phyloP scores from a whole-genome alignment of 1,140 invertebrate species.

The Hylaeus anthracinus region DNA sequence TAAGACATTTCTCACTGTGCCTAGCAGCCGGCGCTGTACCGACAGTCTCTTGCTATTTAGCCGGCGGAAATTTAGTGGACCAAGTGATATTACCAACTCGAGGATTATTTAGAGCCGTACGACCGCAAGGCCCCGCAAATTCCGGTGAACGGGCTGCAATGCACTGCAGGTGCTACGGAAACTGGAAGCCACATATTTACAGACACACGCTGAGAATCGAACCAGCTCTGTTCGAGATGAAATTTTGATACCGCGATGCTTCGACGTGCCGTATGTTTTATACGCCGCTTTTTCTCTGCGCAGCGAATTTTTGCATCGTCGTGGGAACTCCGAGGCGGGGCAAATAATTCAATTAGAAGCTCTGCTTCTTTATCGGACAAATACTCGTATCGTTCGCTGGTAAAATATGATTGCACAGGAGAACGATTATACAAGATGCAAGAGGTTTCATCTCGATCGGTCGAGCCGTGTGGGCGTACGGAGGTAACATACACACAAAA shows the following conservation, averaged over 20 bases:
- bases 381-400: too few relatives aligned
- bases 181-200: constrained; percentile 38
- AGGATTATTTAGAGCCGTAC: constrained; percentile 60
- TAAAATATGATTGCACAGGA: too few relatives aligned
- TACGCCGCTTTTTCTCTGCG: not conserved
- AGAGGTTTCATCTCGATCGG: too few relatives aligned
- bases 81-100: constrained; percentile 62
- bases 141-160: constrained; percentile 40
- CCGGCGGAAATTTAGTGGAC: constrained; percentile 57
- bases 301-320: too few relatives aligned
- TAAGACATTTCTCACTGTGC: constrained; percentile 50
- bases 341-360: too few relatives aligned
- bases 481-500: too few relatives aligned
- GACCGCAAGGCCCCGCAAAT: constrained; percentile 59
- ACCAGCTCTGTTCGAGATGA: constrained; percentile 3
- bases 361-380: too few relatives aligned
- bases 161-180: constrained; percentile 18
- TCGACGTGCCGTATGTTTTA: not conserved
- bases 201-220: constrained; percentile 32
- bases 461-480: too few relatives aligned
- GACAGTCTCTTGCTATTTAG: constrained; percentile 52
- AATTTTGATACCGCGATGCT: constrained; percentile 8
- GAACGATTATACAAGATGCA: too few relatives aligned
- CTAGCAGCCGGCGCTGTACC: constrained; percentile 24
- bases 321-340: too few relatives aligned